Conservation (phyloP, 2,113 vertebrate genomes). For the Turdus rufiventris region DNA sequence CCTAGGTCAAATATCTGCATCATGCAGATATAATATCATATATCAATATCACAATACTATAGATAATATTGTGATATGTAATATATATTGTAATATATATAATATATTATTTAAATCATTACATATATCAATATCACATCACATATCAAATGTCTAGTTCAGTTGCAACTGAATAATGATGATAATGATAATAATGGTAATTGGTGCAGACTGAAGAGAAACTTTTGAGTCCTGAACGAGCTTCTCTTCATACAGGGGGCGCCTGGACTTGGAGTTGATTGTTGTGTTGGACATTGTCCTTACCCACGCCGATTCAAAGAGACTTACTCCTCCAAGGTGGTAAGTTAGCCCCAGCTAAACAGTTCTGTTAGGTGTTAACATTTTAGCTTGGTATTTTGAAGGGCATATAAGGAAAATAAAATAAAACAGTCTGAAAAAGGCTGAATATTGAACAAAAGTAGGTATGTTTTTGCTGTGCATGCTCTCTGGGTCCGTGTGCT, state of each 20-base stretch:
- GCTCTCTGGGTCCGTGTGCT: not conserved
- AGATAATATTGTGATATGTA: too few species aligned
- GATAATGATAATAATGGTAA: not conserved
- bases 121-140: too few species aligned
- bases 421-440: not conserved
- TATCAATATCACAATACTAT: too few species aligned
- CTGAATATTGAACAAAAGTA: not conserved
- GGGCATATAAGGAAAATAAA: not conserved
- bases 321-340: not conserved
- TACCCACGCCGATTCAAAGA: not conserved
- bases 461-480: accelerated
- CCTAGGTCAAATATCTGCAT: not conserved
- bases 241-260: not conserved
- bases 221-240: not conserved
- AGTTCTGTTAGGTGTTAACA: not conserved
- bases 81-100: too few species aligned
- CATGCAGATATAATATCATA: too few species aligned
- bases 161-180: not conserved
- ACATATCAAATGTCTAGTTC: not conserved
- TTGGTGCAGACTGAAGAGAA: not conserved
- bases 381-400: not conserved
- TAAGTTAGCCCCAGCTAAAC: not conserved
- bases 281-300: not conserved
- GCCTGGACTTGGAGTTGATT: not conserved
- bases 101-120: too few species aligned